Conservation (phyloP, 2,113 vertebrate species). For the Ictalurus furcatus region DNA sequence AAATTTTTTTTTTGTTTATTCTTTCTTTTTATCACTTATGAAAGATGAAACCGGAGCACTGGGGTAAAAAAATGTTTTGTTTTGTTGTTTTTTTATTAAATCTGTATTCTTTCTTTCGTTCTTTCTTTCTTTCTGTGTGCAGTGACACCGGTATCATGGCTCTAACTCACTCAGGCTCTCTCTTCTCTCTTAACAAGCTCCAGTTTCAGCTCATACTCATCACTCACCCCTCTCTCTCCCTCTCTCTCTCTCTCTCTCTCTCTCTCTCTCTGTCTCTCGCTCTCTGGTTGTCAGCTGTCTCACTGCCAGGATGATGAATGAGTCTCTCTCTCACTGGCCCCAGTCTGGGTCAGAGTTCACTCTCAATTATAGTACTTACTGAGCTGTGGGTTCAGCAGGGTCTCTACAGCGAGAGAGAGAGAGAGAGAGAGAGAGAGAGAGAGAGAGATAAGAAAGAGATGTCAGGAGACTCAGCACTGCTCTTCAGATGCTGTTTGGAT, state of each 20-base stretch:
- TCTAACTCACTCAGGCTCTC: not conserved
- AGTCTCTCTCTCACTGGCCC: constrained; percentile 12
- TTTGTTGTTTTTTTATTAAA: too few species aligned
- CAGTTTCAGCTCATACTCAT: not conserved
- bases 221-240: not conserved
- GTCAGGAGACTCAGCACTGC: not conserved
- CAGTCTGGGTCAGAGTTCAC: not conserved
- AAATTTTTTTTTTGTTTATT: too few species aligned
- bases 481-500: not conserved
- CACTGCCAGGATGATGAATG: constrained; percentile 4
- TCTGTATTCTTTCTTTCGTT: not conserved
- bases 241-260: too few species aligned
- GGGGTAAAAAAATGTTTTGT: too few species aligned
- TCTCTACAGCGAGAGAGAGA: not conserved
- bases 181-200: not conserved
- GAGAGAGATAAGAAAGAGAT: not conserved
- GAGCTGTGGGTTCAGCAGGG: not conserved
- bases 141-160: constrained; percentile 18
- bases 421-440: not conserved
- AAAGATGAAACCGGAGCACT: too few species aligned
- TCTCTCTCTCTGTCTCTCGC: not conserved
- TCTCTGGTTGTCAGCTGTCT: not conserved
- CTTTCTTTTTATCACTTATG: too few species aligned
- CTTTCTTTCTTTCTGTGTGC: not conserved
- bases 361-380: constrained; percentile 4